Percentiles rank a stretch among this genome's conserved stretches.
Evolutionary conservation across 2,113 vertebrate species (phyloP).

Genomic region (Talpa occidentalis): DNA sequence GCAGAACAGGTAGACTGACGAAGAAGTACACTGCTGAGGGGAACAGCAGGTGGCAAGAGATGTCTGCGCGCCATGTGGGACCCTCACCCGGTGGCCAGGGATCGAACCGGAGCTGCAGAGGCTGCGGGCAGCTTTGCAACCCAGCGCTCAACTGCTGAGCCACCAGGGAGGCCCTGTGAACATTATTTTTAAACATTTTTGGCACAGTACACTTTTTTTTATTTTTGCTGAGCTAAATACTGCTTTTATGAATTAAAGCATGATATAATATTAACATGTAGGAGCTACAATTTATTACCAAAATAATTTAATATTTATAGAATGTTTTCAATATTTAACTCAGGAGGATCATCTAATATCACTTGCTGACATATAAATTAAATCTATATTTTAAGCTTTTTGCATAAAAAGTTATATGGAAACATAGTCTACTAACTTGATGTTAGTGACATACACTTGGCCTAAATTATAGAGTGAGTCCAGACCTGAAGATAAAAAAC

Average conservation of each 20-base stretch:
- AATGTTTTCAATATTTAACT: constrained; percentile 31
- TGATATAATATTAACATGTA: neutral
- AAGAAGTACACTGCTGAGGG: too few species aligned
- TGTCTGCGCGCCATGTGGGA: too few species aligned
- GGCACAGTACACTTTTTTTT: neutral
- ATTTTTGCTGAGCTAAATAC: neutral
- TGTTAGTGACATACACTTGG: neutral
- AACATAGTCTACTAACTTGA: constrained; percentile 19
- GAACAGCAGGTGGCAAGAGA: too few species aligned
- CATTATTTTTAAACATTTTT: constrained; percentile 45
- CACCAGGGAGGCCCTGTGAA: too few species aligned
- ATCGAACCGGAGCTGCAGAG: too few species aligned
- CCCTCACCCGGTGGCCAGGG: too few species aligned
- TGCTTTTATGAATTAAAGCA: constrained; percentile 8
- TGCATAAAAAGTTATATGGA: neutral
- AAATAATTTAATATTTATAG: constrained; percentile 3
- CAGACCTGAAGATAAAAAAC: constrained; percentile 47
- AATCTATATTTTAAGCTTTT: constrained; percentile 50
- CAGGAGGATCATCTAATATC: neutral
- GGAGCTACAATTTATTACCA: neutral
- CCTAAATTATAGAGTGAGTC: constrained; percentile 2
- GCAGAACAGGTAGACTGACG: too few species aligned
- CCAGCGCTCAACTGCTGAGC: too few species aligned
- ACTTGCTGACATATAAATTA: constrained; percentile 20
- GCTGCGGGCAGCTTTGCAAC: too few species aligned